Base-by-base conservation (phyloP, 35 echinoderm and acorn worm genomes). In the Nesometra sesokonis region DNA sequence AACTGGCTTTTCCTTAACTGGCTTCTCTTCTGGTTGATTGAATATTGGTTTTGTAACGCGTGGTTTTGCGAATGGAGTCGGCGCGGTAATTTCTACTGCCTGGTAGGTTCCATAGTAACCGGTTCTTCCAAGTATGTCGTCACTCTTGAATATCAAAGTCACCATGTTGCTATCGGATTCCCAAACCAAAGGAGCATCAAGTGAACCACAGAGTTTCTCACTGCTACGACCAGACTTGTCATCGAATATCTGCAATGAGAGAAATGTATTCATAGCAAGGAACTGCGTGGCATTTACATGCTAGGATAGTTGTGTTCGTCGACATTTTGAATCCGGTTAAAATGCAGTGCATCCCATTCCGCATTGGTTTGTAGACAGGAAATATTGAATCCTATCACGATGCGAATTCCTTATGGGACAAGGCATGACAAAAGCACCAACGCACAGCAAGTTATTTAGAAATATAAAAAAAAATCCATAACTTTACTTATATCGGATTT, bases 101-200 rank as follows among this genome's bases (percentile, higher is more conserved):
- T 84, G 35, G 82, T 84, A 84, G 82, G 37, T 84, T 3, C 35
- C 82, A 30, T 84, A 84, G 36, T 38, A 84, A 38, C 82, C 82
- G 17, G 82, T 84, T 43, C 82, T 35, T 2, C 35, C 39, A 5
- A 84, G 17, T 0, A 84, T 36, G 82, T 46, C 82, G 29, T 84
- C 82, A 43, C 82, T 84, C 37, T 43, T 35, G 39, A 84, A 84
- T 11, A 46, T 84, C 30, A 84, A 15, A 0, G 82, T 84, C 17
- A 84, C 36, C 13, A 13, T 5, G 46, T 43, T 84, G 37, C 30
- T 38, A 36, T 84, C 82, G 0, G 82, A 84, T 84, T 84, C 82
- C 82, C 82, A 84, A 36, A 43, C 40, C 0, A 84, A 43, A 84
- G 82, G 82, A 32, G 35, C 82, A 43, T 36, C 34, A 13, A 38